Evolutionary conservation across 2,797 vertebrate genomes (phyloP), one percentile per base, ranked within the genome.

Genomic region (Nyctalus aviator): DNA sequence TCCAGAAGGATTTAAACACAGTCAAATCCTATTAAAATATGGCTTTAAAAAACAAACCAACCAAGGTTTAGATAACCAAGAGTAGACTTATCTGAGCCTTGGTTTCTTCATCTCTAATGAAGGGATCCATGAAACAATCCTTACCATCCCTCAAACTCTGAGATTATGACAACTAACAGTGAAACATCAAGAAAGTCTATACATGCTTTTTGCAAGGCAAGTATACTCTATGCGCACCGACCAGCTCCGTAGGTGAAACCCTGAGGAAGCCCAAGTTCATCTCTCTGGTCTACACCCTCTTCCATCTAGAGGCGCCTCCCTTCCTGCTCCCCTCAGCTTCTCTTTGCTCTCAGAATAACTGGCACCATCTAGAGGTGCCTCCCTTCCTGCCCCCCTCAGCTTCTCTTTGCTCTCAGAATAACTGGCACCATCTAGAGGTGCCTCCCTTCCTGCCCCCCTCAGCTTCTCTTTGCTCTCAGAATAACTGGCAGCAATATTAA

Each of bases 271-370:
- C 48, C 7, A 1, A 53, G 15, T 44, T 48, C 37, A 9, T 53
- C 48, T 75, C 37, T 25, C 14, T 12, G 69, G 2, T 15, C 85
- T 14, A 46, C 5, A 18, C 8, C 9, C 37, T 82, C 32, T 59
- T 77, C 44, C 57, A 17, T 66, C n/a, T 46, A 59, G 37, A 77
- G 59, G 12, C 44, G 5, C 46, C 53, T 75, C 32, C 62, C 69
- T 30, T 68, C 21, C 32, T 41, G 8, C 18, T 81, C 25, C 27
- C 46, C 48, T 86, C 64, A n/a, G 68, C 79, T 89, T 81, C 72
- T 84, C 72, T 92, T 57, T 90, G 18, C 77, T 91, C 64, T 90
- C 84, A 89, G 72, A 96, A n/a, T n/a, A n/a, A n/a, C n/a, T n/a
- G n/a, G n/a, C n/a, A n/a, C 44, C 57, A 17, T 66, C n/a, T 46